These are phyloP conservation scores for Eumerus sabulonum DNA, from an alignment of 2,888 invertebrate species.

Conservation along the genomic window DNA sequence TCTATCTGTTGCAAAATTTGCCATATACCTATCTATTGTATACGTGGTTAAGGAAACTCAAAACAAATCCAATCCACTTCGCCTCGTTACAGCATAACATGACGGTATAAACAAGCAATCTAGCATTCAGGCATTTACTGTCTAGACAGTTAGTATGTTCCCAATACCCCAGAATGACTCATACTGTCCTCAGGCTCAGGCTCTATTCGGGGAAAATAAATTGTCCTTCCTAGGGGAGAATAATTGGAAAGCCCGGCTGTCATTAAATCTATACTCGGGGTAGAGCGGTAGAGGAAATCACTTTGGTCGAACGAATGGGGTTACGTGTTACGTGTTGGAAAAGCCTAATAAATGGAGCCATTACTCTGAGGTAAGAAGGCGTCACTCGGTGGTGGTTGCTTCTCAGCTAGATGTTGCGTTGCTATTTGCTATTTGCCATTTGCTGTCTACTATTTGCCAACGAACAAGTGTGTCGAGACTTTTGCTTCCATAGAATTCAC, in stretches of 20 bases:
- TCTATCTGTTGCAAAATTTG: not conserved
- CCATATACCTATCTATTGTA: not conserved
- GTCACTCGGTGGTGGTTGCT: no score
- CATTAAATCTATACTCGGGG: conserved; percentile 58
- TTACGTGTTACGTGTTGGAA: conserved; percentile 50
- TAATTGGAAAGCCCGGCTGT: conserved; percentile 66
- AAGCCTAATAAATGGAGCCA: conserved; percentile 40
- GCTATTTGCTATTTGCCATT: not conserved
- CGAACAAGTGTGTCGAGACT: conserved; percentile 38
- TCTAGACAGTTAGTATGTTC: conserved; percentile 64
- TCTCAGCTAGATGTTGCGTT: not conserved
- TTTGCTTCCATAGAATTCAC: conserved; percentile 3
- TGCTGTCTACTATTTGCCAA: no score
- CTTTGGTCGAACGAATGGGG: conserved; percentile 29
- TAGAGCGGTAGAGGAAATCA: conserved; percentile 39
- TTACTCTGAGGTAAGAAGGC: no score
- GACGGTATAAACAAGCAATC: not conserved
- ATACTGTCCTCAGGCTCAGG: conserved; percentile 9
- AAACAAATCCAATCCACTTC: conserved; percentile 30
- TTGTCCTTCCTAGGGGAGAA: conserved; percentile 61
- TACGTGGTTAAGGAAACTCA: no score
- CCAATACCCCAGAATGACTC: conserved; percentile 50
- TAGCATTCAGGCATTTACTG: conserved; percentile 28
- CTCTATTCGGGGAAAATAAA: conserved; percentile 44
- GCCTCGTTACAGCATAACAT: not conserved